Conservation (phyloP, 2,797 vertebrate species). For the Vultur gryphus region DNA sequence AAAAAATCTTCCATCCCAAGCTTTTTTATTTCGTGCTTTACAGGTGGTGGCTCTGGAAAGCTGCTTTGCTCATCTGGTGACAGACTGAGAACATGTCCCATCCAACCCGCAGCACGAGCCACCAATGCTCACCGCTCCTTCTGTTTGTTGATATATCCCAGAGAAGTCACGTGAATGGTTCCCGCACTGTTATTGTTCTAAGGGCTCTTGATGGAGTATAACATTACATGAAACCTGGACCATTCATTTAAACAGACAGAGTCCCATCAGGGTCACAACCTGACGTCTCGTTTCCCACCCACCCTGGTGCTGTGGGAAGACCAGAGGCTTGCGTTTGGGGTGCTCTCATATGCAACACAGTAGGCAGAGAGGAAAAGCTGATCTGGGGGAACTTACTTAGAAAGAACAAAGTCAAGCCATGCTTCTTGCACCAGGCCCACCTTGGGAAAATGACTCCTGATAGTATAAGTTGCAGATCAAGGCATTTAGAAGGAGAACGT, state of each 20-base stretch:
- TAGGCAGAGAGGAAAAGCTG: neutral
- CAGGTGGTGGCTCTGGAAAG: neutral
- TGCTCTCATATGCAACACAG: neutral
- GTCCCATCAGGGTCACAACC: slow-evolving; percentile 52
- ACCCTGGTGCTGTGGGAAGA: neutral
- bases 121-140: neutral
- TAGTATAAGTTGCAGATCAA: neutral
- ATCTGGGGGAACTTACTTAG: slow-evolving; percentile 10
- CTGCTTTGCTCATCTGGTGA: neutral
- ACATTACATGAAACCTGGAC: slow-evolving; percentile 9
- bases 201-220: slow-evolving; percentile 18
- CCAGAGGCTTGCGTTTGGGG: neutral
- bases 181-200: neutral
- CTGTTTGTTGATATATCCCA: slow-evolving; percentile 8
- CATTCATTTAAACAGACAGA: slow-evolving; percentile 61
- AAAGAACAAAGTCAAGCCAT: slow-evolving; percentile 20
- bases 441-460: neutral
- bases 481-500: neutral
- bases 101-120: neutral
- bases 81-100: neutral
- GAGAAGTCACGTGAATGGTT: neutral
- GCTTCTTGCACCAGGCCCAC: neutral
- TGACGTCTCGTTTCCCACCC: neutral
- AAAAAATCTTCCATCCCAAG: neutral
- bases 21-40: neutral